These are phyloP conservation scores for Plebejus melissa DNA, from an alignment of 2,888 invertebrate species.

Conservation along the genomic window DNA sequence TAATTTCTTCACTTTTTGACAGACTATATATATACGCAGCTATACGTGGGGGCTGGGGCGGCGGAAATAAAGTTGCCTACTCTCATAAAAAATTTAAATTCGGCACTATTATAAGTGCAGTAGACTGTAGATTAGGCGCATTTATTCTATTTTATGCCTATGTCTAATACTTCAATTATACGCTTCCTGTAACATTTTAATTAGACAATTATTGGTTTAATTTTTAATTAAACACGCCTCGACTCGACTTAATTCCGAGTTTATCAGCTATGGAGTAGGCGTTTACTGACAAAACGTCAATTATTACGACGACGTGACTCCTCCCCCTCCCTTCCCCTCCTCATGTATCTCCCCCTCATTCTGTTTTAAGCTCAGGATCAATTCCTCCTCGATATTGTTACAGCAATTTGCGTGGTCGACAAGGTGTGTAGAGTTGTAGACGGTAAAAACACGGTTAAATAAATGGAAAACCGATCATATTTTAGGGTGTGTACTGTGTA, in stretches of 20 bases:
- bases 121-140: background rate
- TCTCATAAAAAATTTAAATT: no score
- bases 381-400: conserved; percentile 1
- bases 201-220: conserved; percentile 16
- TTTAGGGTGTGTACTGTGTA: no score
- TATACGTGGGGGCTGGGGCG: no score
- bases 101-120: no score
- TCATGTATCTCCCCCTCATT: background rate
- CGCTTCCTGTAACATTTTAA: conserved; percentile 12
- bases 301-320: conserved; percentile 21
- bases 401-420: background rate
- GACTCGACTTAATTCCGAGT: conserved; percentile 12
- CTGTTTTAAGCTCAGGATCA: conserved; percentile 9
- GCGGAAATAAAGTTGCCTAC: no score
- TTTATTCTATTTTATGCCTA: background rate
- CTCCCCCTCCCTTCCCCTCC: background rate
- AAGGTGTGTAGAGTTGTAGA: background rate
- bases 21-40: no score
- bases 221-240: conserved; percentile 20
- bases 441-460: no score
- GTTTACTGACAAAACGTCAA: conserved; percentile 8
- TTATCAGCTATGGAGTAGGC: conserved; percentile 8
- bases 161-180: background rate
- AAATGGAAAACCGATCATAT: no score
- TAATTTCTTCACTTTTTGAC: no score